phyloP scores from a whole-genome alignment of 2,113 vertebrate species.

The Varanus komodoensis region DNA sequence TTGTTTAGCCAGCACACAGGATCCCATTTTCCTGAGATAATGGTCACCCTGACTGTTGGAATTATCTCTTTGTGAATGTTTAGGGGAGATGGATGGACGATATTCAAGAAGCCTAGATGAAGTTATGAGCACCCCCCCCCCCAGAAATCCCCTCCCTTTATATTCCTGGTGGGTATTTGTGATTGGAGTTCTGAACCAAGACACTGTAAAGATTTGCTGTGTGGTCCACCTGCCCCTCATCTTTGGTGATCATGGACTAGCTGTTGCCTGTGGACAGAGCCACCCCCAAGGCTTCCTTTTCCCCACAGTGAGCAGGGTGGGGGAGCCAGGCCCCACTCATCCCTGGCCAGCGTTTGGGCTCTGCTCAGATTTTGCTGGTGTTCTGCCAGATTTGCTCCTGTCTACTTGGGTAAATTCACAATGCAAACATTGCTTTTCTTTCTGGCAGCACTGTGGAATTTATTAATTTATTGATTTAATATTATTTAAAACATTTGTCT shows the following conservation, averaged over 20 bases:
- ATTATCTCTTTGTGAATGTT: no score
- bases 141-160: background rate
- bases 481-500: no score
- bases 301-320: background rate
- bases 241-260: background rate
- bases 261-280: background rate
- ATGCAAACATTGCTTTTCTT: background rate
- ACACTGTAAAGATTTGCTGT: background rate
- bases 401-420: background rate
- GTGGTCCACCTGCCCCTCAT: background rate
- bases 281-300: background rate
- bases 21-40: no score
- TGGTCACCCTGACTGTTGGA: no score
- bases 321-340: background rate
- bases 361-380: background rate
- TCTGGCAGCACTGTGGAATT: background rate
- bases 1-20: no score
- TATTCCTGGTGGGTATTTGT: no score
- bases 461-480: background rate
- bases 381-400: background rate
- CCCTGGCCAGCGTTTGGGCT: background rate
- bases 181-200: background rate
- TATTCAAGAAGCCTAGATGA: no score
- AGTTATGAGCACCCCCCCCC: background rate
- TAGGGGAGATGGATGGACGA: no score